phyloP scores from a whole-genome alignment of 92 coral and sea anemone species.

The Isaurus tuberculatus region DNA sequence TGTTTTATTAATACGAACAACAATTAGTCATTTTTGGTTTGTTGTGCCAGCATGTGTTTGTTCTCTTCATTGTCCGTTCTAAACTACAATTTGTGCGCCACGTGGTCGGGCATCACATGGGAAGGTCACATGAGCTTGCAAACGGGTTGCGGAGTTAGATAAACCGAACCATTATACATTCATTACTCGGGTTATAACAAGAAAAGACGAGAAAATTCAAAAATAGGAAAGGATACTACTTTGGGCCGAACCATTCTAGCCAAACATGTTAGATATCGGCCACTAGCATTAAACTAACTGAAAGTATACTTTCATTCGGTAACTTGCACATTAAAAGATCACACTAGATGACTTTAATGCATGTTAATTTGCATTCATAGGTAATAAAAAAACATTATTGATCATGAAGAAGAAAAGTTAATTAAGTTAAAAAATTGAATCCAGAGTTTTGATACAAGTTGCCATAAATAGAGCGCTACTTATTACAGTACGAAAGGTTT shows the following conservation, averaged over 20 bases:
- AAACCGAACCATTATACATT: neutral
- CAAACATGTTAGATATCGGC: neutral
- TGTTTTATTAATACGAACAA: neutral
- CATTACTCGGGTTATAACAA: slow-evolving; percentile 15
- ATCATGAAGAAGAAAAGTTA: no score
- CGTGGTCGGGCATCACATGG: slow-evolving; percentile 42
- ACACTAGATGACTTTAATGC: neutral
- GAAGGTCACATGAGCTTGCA: slow-evolving; percentile 22
- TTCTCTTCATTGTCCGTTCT: neutral
- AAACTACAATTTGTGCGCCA: slow-evolving; percentile 21
- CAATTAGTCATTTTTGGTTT: slow-evolving; percentile 11
- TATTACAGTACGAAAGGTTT: no score
- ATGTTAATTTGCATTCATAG: neutral
- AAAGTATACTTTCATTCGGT: neutral
- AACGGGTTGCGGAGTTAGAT: slow-evolving; percentile 32
- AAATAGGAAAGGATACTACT: neutral
- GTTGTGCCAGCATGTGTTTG: slow-evolving; percentile 28
- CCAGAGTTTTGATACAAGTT: no score
- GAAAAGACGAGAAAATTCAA: slow-evolving; percentile 1
- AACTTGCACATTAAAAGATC: neutral
- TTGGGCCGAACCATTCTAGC: neutral
- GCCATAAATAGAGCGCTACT: no score
- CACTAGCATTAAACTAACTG: no score
- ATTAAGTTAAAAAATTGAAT: no score
- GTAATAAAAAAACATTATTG: no score